phyloP scores from a whole-genome alignment of 2,113 vertebrate genomes.

The Cynopterus brachyotis region DNA sequence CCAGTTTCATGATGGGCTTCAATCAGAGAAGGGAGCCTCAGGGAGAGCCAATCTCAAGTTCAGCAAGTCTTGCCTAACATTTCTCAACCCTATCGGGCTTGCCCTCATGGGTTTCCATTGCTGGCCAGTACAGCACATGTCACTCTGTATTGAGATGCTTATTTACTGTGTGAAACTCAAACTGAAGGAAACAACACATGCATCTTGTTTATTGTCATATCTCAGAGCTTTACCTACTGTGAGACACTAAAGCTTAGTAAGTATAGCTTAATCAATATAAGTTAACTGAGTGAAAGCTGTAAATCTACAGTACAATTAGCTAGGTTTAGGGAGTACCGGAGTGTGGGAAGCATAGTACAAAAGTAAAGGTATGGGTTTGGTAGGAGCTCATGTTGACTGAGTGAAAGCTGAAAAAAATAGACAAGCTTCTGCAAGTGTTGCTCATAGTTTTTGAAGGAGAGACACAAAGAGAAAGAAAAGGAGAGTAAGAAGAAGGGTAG shows the following conservation, averaged over 20 bases:
- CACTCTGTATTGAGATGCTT: not conserved
- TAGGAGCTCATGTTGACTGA: not conserved
- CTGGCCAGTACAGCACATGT: not conserved
- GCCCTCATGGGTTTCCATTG: accelerated
- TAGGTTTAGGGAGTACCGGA: not conserved
- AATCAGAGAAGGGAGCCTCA: not conserved
- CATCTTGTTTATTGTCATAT: not conserved
- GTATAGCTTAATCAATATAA: not conserved
- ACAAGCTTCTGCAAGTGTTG: not conserved
- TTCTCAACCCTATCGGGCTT: not conserved
- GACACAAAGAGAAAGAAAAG: no score
- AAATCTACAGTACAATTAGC: not conserved
- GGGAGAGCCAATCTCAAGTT: not conserved
- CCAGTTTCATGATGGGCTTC: not conserved
- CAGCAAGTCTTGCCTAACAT: not conserved
- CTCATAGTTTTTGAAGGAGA: not conserved
- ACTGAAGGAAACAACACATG: not conserved
- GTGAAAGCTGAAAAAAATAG: not conserved
- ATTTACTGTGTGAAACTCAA: not conserved
- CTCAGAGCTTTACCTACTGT: not conserved
- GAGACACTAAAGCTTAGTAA: not conserved
- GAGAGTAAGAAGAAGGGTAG: no score
- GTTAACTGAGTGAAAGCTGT: not conserved
- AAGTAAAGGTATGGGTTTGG: not conserved
- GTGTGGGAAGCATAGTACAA: not conserved